Base-by-base conservation (phyloP, 2,797 vertebrate genomes). In the Lepidocolaptes lacrymiger region DNA sequence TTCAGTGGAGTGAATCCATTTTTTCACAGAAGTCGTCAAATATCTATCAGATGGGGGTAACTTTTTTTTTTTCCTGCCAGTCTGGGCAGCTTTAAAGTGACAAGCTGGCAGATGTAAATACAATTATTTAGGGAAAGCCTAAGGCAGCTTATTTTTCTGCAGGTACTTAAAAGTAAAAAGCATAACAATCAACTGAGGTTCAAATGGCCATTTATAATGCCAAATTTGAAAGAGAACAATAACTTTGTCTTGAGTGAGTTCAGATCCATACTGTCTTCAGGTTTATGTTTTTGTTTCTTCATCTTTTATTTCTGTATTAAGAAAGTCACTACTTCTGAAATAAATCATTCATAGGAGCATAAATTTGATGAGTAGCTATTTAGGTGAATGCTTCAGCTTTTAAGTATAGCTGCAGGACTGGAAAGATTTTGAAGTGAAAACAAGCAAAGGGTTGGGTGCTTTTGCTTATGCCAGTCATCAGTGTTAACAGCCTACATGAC, bases 1-100 rank as follows among this genome's bases (percentile, higher is more conserved):
- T 78, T 91, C 94, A 94, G 71, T 93, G 83, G 54, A 96, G 74
- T 89, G 84, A 89, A 82, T 92, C 84, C 27, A 32, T 86, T 88
- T 95, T 79, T 89, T 61, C 76, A 87, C 55, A 71, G 56, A 82
- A 85, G 46, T 86, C 26, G 0, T 91, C 90, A 92, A 92, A 36
- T 84, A 90, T 48, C 88, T 84, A 85, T 95, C 83, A 85, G 74
- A 88, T 91, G 5, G 12, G 63, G 63, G 43, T 37, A 84, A 49
- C 27, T 62, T 86, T 92, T 91, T 78, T 58, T 81, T 80, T 43
- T 2, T 17, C 23, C 61, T 93, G 91, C n/a, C 77, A 91, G 44
- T 82, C 91, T 83, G 46, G 61, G 71, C 49, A 87, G 44, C 68
- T 92, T 91, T 80, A 68, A 91, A 89, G 24, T 93, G 84, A 85